Conservation (phyloP, 1,140 invertebrate species). For the Musca domestica region DNA sequence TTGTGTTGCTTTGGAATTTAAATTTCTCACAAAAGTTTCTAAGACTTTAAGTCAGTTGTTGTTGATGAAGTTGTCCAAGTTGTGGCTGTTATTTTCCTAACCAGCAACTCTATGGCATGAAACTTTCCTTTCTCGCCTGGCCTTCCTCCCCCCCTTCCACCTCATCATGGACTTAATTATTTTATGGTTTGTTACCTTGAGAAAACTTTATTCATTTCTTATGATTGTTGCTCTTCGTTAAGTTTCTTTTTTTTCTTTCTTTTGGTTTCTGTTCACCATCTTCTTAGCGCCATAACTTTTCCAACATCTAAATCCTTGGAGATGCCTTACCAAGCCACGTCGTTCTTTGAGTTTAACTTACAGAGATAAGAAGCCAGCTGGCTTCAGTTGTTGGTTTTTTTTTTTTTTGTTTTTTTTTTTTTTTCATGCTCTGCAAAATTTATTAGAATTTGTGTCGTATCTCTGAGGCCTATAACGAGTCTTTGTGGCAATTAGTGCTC, state of each 20-base stretch:
- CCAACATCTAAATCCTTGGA: not conserved
- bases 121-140: no score
- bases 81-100: no score
- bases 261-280: not conserved
- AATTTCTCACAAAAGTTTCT: not conserved
- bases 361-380: no score
- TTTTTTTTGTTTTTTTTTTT: no score
- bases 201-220: conserved; percentile 1
- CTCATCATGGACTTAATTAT: not conserved
- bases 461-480: not conserved
- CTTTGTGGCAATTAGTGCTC: conserved; percentile 28
- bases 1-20: not conserved
- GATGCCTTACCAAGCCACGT: not conserved
- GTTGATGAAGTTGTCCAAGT: no score
- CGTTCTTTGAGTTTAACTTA: no score
- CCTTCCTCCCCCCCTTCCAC: not conserved
- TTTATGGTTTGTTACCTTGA: conserved; percentile 11
- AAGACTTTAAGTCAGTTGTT: no score
- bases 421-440: not conserved
- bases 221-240: not conserved
- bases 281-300: not conserved
- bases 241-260: not conserved
- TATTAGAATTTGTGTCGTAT: conserved; percentile 2
- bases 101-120: no score
- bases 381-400: no score